Base-by-base conservation (phyloP, 1,140 invertebrate genomes). In the Camponotus vicinus region DNA sequence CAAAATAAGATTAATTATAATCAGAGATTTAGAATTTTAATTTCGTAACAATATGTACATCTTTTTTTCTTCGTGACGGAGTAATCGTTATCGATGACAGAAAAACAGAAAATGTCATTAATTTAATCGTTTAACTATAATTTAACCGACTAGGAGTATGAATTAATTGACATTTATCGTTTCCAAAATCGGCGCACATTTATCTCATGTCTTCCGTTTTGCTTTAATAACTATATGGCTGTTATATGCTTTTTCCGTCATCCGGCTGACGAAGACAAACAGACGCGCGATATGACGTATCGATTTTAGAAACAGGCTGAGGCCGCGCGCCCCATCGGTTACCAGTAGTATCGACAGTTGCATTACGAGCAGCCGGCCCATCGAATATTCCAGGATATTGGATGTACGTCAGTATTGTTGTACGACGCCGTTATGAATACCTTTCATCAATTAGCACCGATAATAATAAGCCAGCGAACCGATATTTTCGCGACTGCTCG, bases 281-380 rank as follows among this genome's bases (percentile, higher is more conserved):
- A 73, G 55, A 49, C 89, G 84, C 85, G 75, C 42, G 75, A 80
- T 61, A 76, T 90, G 85, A 89, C 76, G 63, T 92, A 92, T 93
- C 91, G 92, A 92, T 93, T 92, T 88, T 90, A 89, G 75, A 84
- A 88, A 88, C 84, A 63, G 87, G 67, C 88, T 57, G 89, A 92
- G 91, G 86, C 86, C 89, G 89, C 52, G 79, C 61, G 27, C 52
- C 86, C 85, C 88, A 90, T 90, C 88, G 89, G 87, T 89, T 91
- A 69, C 73, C 69, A 77, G 85, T 89, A 92, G 88, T 92, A 92
- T 90, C 87, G 90, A 88, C 87, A 89, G 91, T 90, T 90, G 87
- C 77, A 88, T 88, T 92, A 89, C 86, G 69, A 82, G 40, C 84
- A 75, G 67, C 63, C 82, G 52, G 67, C 49, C 59, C 27, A 64